A percentile compares a stretch with the other conserved stretches of the same genome.
Evolutionary conservation across 2,888 invertebrate genomes (phyloP).

Genomic region (Macaria notata): DNA sequence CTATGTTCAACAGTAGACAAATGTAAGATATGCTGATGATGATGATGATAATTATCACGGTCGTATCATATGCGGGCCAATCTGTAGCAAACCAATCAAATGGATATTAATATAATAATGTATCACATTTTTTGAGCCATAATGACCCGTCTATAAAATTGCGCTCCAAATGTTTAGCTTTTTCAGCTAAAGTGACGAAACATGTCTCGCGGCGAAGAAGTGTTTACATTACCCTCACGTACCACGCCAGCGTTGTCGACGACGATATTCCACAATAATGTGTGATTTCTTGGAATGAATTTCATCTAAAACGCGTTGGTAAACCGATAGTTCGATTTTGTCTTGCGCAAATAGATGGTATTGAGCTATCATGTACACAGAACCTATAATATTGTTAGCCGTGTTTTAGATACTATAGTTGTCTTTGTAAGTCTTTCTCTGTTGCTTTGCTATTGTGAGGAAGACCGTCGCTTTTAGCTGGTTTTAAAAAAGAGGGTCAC

Average conservation of each 20-base stretch:
- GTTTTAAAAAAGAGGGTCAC: no score
- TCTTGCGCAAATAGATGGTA: constrained; percentile 27
- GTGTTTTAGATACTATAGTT: no score
- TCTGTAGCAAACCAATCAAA: no score
- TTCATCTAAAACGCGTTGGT: constrained; percentile 29
- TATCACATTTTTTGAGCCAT: no score
- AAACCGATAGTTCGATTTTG: constrained; percentile 42
- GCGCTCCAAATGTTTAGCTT: constrained; percentile 49
- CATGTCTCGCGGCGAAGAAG: constrained; percentile 58
- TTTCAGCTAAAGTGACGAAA: constrained; percentile 71
- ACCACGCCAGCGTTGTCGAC: constrained; percentile 33
- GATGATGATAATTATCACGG: no score
- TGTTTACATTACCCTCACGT: constrained; percentile 70
- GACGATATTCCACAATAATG: constrained; percentile 56
- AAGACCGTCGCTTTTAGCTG: no score
- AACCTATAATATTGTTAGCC: neutral
- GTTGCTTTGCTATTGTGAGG: no score
- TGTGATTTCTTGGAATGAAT: constrained; percentile 56
- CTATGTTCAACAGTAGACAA: no score
- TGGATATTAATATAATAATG: no score
- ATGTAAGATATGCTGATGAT: no score
- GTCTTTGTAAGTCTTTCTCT: no score
- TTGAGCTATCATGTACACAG: constrained; percentile 10
- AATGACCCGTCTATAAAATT: neutral
- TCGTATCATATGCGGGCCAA: no score